Evolutionary conservation across 2,113 vertebrate species (phyloP).

Genomic region (Mugil cephalus): DNA sequence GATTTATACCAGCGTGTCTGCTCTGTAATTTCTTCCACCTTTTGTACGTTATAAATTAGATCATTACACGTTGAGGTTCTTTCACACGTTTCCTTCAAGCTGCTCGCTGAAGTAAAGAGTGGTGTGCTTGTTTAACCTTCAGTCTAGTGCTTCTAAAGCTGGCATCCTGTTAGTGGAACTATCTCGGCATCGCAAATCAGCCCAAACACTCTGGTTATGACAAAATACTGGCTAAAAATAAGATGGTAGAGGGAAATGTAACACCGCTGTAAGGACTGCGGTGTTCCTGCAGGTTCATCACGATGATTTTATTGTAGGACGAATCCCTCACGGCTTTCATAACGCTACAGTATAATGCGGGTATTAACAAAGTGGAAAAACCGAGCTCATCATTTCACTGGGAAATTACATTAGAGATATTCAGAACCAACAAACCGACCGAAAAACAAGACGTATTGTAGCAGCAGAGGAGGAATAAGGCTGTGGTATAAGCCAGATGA

Average conservation of each 20-base stretch:
- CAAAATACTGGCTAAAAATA: slow-evolving; percentile 14
- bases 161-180: slow-evolving; percentile 32
- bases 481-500: background rate
- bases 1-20: slow-evolving; percentile 67
- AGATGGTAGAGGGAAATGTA: background rate
- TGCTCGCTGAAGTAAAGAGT: slow-evolving; percentile 24
- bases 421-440: background rate
- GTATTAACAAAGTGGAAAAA: no score
- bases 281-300: slow-evolving; percentile 11
- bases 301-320: slow-evolving; percentile 13
- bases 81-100: slow-evolving; percentile 24
- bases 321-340: background rate
- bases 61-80: background rate
- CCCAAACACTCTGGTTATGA: slow-evolving; percentile 13
- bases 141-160: slow-evolving; percentile 36
- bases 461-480: background rate
- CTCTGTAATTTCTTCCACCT: slow-evolving; percentile 28
- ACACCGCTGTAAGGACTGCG: background rate
- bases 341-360: no score
- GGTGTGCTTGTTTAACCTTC: slow-evolving; percentile 35
- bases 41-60: background rate
- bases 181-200: slow-evolving; percentile 48
- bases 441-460: no score
- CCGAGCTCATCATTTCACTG: no score
- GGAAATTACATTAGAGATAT: background rate